These are phyloP conservation scores for Drosophila paulistorum DNA, from an alignment of 1,140 invertebrate species.

Conservation along the genomic window DNA sequence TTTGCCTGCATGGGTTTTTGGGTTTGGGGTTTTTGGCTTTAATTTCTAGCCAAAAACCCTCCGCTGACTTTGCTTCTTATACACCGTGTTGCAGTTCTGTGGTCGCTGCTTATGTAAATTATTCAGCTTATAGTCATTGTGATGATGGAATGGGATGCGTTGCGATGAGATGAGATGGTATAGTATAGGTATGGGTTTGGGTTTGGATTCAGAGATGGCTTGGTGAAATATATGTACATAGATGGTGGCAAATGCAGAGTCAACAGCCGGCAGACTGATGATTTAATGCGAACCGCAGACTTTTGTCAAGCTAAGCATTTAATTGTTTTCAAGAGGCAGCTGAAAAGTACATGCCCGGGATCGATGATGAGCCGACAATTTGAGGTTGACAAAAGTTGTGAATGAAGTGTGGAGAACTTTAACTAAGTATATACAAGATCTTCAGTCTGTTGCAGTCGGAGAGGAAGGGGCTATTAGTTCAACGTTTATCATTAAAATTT, in stretches of 20 bases:
- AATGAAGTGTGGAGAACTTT: conserved; percentile 11
- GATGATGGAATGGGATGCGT: conserved; percentile 40
- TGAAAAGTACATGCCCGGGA: not conserved
- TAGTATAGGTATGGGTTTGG: not conserved
- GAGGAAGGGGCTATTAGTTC: conserved; percentile 21
- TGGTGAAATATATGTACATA: not conserved
- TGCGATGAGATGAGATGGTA: not conserved
- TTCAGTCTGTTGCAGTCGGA: conserved; percentile 8
- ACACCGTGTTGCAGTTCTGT: conserved; percentile 61
- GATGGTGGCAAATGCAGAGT: conserved; percentile 28
- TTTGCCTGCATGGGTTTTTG: conserved; percentile 74
- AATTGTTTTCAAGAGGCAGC: conserved; percentile 67
- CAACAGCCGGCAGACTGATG: conserved; percentile 70
- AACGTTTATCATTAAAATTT: conserved; percentile 28
- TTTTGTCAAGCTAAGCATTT: conserved; percentile 80
- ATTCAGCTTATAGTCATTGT: conserved; percentile 55
- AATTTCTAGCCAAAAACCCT: conserved; percentile 36
- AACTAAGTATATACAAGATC: conserved; percentile 8
- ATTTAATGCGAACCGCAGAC: conserved; percentile 80
- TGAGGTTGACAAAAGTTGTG: conserved; percentile 17
- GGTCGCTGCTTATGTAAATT: conserved; percentile 80
- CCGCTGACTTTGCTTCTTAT: conserved; percentile 26
- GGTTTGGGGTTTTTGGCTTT: conserved; percentile 59
- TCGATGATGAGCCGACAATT: not conserved
- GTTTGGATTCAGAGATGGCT: not conserved